Conservation (phyloP, 2,113 vertebrate species). For the Epinephelus moara region DNA sequence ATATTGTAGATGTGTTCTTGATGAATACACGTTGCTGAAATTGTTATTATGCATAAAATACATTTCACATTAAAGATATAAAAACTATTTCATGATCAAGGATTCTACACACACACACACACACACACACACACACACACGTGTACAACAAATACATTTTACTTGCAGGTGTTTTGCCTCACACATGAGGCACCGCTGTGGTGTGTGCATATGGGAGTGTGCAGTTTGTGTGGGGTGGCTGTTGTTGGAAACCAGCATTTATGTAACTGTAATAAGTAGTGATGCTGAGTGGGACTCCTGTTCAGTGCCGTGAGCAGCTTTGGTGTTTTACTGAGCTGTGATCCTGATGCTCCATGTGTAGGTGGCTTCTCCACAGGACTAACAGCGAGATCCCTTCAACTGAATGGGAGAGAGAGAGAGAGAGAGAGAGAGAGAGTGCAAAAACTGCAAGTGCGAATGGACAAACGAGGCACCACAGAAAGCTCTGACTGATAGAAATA, state of each 20-base stretch:
- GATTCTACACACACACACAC: background rate
- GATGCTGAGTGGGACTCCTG: slow-evolving; percentile 77
- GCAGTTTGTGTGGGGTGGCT: slow-evolving; percentile 59
- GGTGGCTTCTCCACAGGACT: slow-evolving; percentile 80
- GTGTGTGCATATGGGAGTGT: slow-evolving; percentile 30
- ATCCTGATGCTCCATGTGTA: slow-evolving; percentile 80
- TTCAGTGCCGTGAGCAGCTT: slow-evolving; percentile 50
- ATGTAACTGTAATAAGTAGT: slow-evolving; percentile 80
- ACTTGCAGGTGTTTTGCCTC: slow-evolving; percentile 53
- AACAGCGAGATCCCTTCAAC: slow-evolving; percentile 66
- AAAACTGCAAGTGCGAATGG: slow-evolving; percentile 38
- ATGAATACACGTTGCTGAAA: background rate
- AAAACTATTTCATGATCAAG: background rate
- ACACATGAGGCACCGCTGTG: slow-evolving; percentile 11
- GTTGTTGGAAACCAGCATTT: slow-evolving; percentile 67
- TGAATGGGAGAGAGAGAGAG: slow-evolving; percentile 58
- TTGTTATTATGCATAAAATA: background rate
- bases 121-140: background rate
- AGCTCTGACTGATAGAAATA: slow-evolving; percentile 34
- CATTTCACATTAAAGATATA: slow-evolving; percentile 26
- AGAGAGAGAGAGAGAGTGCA: slow-evolving; percentile 18
- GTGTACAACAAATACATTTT: slow-evolving; percentile 8
- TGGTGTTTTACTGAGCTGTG: slow-evolving; percentile 66
- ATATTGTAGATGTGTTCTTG: background rate
- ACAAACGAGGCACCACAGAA: slow-evolving; percentile 32